Conservation (phyloP, 2,113 vertebrate species). For the Dicerorhinus sumatrensis region DNA sequence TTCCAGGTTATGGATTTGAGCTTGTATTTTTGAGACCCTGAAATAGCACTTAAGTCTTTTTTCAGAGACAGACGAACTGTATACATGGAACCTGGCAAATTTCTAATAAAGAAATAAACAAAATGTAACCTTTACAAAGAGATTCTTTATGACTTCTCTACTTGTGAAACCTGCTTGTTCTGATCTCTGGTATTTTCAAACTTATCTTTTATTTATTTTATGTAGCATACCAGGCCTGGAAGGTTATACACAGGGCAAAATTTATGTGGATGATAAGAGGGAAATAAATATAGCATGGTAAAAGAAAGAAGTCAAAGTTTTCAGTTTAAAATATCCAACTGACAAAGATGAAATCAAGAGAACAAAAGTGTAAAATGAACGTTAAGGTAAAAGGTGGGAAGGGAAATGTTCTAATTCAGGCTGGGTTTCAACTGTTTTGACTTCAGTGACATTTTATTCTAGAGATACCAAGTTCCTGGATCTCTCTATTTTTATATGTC, state of each 20-base stretch:
- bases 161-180: constrained; percentile 31
- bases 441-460: constrained; percentile 26
- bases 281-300: neutral
- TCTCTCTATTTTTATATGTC: constrained; percentile 64
- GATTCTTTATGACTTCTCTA: constrained; percentile 15
- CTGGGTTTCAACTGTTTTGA: constrained; percentile 21
- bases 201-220: constrained; percentile 44
- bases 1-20: neutral
- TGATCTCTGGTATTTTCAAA: constrained; percentile 26
- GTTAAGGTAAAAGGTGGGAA: neutral
- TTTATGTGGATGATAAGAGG: neutral
- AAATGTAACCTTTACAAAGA: constrained; percentile 43
- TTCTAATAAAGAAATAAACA: constrained; percentile 38
- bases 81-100: neutral
- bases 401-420: constrained; percentile 38
- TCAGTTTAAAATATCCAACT: neutral
- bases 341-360: constrained; percentile 19
- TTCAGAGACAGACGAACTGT: neutral
- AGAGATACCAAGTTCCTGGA: constrained; percentile 11
- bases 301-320: constrained; percentile 6
- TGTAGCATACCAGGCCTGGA: neutral
- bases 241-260: neutral
- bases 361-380: neutral
- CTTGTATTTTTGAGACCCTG: constrained; percentile 29
- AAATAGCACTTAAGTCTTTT: constrained; percentile 22